A percentile compares a stretch with the other conserved stretches of the same genome.
phyloP scores from a whole-genome alignment of 2,797 vertebrate species.

The Babyrousa celebensis region DNA sequence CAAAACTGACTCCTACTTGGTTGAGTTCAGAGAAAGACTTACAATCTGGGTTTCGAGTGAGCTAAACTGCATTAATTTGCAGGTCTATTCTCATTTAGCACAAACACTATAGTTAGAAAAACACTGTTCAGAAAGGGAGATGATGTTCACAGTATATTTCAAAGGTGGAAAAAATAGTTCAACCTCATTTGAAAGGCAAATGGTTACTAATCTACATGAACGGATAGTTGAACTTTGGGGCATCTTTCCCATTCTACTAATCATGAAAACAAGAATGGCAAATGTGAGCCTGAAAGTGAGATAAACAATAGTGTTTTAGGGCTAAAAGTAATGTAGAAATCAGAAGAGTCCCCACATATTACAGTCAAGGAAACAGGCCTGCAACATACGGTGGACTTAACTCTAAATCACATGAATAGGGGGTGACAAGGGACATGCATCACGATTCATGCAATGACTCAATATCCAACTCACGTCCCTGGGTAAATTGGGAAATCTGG shows the following conservation, averaged over 20 bases:
- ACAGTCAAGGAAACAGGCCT: conserved; percentile 12
- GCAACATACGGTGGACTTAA: not conserved
- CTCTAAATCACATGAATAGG: not conserved
- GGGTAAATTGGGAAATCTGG: conserved; percentile 48
- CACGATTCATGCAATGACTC: conserved; percentile 2
- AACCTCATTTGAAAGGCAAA: conserved; percentile 86
- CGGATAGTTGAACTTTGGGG: conserved; percentile 80
- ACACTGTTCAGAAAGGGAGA: conserved; percentile 82
- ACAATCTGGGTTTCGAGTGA: conserved; percentile 75
- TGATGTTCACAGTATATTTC: conserved; percentile 86
- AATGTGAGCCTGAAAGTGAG: conserved; percentile 25
- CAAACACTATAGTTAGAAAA: conserved; percentile 88
- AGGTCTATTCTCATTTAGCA: conserved; percentile 83
- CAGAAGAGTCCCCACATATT: not conserved
- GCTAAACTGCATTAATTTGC: conserved; percentile 85
- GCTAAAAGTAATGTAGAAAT: conserved; percentile 67
- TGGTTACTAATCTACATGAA: conserved; percentile 72
- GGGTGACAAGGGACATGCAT: not conserved
- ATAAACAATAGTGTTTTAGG: conserved; percentile 18
- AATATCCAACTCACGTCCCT: not conserved
- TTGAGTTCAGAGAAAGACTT: conserved; percentile 85
- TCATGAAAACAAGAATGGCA: conserved; percentile 60
- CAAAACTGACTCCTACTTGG: conserved; percentile 55
- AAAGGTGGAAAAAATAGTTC: conserved; percentile 86
- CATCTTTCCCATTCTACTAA: conserved; percentile 70